Conservation (phyloP, 2,113 vertebrate genomes). For the Odobenus rosmarus region DNA sequence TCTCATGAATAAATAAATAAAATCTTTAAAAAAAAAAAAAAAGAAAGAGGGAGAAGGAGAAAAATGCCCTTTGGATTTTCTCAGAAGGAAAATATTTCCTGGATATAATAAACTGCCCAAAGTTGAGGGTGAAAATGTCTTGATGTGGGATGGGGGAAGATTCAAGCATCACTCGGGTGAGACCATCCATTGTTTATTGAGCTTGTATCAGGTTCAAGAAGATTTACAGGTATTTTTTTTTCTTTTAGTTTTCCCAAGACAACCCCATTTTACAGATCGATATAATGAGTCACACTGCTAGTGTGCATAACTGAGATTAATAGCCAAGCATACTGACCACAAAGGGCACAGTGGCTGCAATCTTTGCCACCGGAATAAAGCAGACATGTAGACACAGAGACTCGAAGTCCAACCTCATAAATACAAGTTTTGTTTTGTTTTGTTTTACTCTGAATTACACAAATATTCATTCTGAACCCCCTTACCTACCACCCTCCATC, state of each 20-base stretch:
- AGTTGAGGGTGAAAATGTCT: neutral
- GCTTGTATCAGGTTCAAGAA: neutral
- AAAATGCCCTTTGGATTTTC: slow-evolving; percentile 38
- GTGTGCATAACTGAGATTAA: neutral
- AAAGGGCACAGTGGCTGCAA: neutral
- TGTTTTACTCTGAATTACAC: neutral
- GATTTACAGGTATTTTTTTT: neutral
- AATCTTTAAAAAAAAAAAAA: too few relatives aligned
- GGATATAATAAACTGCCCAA: neutral
- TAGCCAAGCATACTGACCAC: neutral
- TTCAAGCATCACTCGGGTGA: neutral
- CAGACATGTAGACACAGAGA: neutral
- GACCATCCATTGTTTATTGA: neutral
- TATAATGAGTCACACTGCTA: neutral
- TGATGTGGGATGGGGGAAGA: neutral
- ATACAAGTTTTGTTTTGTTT: neutral
- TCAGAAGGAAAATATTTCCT: slow-evolving; percentile 45
- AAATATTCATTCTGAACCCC: neutral
- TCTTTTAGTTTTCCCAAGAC: neutral
- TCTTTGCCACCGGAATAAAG: neutral
- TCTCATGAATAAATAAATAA: too few relatives aligned
- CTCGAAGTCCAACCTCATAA: neutral
- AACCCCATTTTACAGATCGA: neutral
- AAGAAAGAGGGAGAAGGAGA: neutral
- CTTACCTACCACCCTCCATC: neutral